These are phyloP conservation scores for Oryzias curvinotus DNA, from an alignment of 2,113 vertebrate genomes.

Conservation along the genomic window DNA sequence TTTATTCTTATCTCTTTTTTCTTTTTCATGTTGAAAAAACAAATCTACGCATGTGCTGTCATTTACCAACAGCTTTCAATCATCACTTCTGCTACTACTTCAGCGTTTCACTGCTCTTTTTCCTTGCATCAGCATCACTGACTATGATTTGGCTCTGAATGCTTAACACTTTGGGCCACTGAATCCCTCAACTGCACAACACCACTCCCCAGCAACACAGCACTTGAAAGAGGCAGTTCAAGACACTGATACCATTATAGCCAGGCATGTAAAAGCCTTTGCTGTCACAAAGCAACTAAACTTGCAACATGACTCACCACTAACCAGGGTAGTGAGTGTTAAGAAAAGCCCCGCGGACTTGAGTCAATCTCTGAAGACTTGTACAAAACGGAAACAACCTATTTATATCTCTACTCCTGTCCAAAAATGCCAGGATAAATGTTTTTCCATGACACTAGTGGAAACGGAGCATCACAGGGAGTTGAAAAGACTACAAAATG, in stretches of 20 bases:
- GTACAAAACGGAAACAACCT: conserved; percentile 50
- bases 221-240: conserved; percentile 27
- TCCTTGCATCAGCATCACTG: conserved; percentile 12
- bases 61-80: no score
- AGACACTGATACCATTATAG: conserved; percentile 4
- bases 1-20: background rate
- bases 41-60: no score
- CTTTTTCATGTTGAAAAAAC: background rate
- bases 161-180: conserved; percentile 2
- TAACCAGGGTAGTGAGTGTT: conserved; percentile 33
- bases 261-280: conserved; percentile 14
- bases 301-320: conserved; percentile 37
- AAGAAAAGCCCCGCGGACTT: conserved; percentile 43
- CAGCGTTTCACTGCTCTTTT: conserved; percentile 13
- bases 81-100: background rate
- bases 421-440: conserved; percentile 59
- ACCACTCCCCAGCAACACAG: conserved; percentile 16
- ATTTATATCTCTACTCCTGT: conserved; percentile 49
- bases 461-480: conserved; percentile 17
- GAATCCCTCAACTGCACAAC: conserved; percentile 18
- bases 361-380: conserved; percentile 49
- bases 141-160: conserved; percentile 23
- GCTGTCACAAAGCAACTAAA: conserved; percentile 28
- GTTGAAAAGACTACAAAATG: no score
- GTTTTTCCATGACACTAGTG: conserved; percentile 25